Base-by-base conservation (phyloP, 2,797 vertebrate species). In the Darevskia mixta region DNA sequence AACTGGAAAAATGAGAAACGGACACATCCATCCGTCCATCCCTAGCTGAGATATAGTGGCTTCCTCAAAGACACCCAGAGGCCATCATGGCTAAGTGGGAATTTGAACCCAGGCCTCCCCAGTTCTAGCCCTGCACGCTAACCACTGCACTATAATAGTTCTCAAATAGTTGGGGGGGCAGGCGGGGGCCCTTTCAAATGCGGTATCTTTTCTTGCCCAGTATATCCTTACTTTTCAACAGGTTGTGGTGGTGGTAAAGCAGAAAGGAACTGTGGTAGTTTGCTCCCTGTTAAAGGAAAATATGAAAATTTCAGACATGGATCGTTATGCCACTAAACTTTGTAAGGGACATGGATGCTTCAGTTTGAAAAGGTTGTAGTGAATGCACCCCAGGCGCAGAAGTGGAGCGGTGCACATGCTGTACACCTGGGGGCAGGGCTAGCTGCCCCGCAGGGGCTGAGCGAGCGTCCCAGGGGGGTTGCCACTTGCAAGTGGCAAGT, bases 391-490 rank as follows among this genome's bases (percentile, higher is more conserved):
- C 77, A 73, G 43, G 67, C 32, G 41, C 49, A 55, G 49, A 55
- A 3, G 11, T 0, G 11, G 45, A 49, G 45, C 0, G 45, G 45
- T 1, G 11, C 49, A 49, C 49, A 49, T 55, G 49, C 49, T 55
- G 49, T 55, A 55, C 13, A 15, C 49, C 49, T 0, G 4, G 49
- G 49, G 0, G 3, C 1, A 4, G 49, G 13, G 13, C 3, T 55
- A 55, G 49, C 15, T 1, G 13, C 13, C 49, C 13, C 3, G 0
- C 15, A 55, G 13, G 49, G 49, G 49, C 1, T 3, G 3, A 13
- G 13, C 0, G 13, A 55, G 49, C 49, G 1, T 11, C 10, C 10
- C 3, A 3, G 45, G 10, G 45, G 13, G 49, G 49, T 35, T 35
- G 43, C 43, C 43, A 43, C 7, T 8, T 1, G 1, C 8, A 1